Base-by-base conservation (phyloP, 2,797 vertebrate genomes). In the Notolabrus celidotus region DNA sequence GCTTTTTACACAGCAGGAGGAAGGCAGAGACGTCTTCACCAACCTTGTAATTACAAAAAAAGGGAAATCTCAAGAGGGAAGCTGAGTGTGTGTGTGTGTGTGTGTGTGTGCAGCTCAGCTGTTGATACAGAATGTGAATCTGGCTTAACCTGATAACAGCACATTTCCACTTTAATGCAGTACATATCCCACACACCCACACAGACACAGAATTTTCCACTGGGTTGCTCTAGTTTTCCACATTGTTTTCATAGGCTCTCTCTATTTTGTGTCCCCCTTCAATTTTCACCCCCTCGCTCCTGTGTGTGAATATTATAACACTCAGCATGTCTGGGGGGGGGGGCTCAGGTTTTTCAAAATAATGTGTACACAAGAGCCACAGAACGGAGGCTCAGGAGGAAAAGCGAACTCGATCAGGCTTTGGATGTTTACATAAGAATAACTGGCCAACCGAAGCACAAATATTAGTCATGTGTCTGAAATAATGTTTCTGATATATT, bases 91-190 rank as follows among this genome's bases (percentile, higher is more conserved):
- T 74, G 57, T 67, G 53, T 54, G 59, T 38, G 14, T 42, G 58
- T 68, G 53, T 89, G 77, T 76, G 58, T 64, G 52, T 50, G 60
- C 58, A 34, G 53, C 74, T 89, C 73, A 81, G 85, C 70, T 86
- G 80, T 59, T 74, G 60, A 56, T 66, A 34, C 67, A 65, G 58
- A 86, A 70, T 77, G 38, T 69, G 59, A 42, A 62, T 81, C 80
- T 88, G 83, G 62, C 23, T 67, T 50, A 42, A 80, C 47, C 64
- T 73, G 88, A 90, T 91, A 90, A 91, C 72, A 74, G 63, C 25
- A 46, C 60, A 67, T 73, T 79, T 74, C 66, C 63, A 61, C 68
- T 77, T 81, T 67, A 47, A 78, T 43, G 23, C 38, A 20, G 34
- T 15, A 31, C 25, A 69, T 59, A 52, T 50, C 51, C 50, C 49